Conservation (phyloP, 2,888 invertebrate species). For the Ichneumon xanthorius region DNA sequence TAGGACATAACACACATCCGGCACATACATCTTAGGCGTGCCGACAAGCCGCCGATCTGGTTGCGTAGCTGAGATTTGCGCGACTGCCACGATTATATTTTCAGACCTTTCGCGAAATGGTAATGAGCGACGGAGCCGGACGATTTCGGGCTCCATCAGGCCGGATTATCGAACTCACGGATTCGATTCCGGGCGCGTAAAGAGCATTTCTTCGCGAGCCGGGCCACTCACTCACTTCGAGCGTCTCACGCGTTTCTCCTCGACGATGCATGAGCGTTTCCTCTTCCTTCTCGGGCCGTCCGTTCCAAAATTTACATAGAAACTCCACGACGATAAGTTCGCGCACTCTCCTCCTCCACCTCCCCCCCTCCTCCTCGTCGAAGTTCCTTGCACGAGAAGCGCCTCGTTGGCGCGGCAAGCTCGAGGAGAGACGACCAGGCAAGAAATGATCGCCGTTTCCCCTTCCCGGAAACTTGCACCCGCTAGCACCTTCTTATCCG, state of each 20-base stretch:
- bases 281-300: constrained; percentile 44
- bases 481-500: constrained; percentile 59
- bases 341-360: constrained; percentile 52
- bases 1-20: too few species aligned
- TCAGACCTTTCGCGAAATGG: neutral
- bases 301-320: constrained; percentile 75
- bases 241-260: constrained; percentile 25
- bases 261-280: constrained; percentile 42
- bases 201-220: constrained; percentile 53
- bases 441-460: constrained; percentile 67
- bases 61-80: neutral
- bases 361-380: constrained; percentile 12
- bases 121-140: neutral
- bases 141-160: constrained; percentile 37
- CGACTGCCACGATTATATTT: neutral
- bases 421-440: constrained; percentile 58
- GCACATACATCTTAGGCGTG: too few species aligned
- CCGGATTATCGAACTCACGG: constrained; percentile 58
- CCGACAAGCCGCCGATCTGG: too few species aligned
- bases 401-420: constrained; percentile 28
- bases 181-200: constrained; percentile 70
- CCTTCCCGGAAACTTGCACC: constrained; percentile 17
- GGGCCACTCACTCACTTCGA: constrained; percentile 23
- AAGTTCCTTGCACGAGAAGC: constrained; percentile 37
- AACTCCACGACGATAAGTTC: constrained; percentile 75